Base-by-base conservation (phyloP, 1,140 invertebrate species). In the Drosophila kepulauana region DNA sequence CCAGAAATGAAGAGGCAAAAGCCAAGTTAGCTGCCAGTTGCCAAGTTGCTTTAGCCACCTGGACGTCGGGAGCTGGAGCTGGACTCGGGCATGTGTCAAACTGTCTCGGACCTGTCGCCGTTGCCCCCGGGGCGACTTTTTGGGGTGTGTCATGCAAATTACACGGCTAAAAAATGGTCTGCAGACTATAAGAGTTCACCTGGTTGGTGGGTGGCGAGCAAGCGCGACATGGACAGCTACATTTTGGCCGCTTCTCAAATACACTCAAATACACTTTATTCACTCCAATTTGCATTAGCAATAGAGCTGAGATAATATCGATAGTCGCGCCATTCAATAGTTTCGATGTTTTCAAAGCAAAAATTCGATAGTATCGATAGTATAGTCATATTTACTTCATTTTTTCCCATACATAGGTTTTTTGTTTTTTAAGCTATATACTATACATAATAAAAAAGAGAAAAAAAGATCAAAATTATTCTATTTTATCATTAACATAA, bases 111-210 rank as follows among this genome's bases (percentile, higher is more conserved):
- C 58, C 59, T n/a, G 46, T 62, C 77, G 58, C 65, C 48, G 38
- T 58, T 25, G 63, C 70, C 70, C 57, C 46, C 67, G 67, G 65
- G 66, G 58, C 80, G 49, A 63, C 71, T 48, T 78, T 48, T 78
- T 62, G 46, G 79, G 75, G 82, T 71, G 76, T 65, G 76, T n/a
- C 74, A 79, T 79, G 79, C 80, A 81, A 87, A 88, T 82, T 87
- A 79, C 71, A 73, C 63, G 79, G 66, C 70, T 75, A 81, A 81
- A 78, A 84, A 84, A 84, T 84, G 75, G 77, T 76, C 59, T 15
- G 28, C 35, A 52, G n/a, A 30, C 51, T 52, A 28, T 6, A 28
- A 51, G 5, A 25, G 3, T 25, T 5, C 28, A 10, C 25, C 51
- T 30, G 11, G 28, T 33, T 5, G 15, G 13, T 38, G 51, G 11